These are phyloP conservation scores for Xylocopa sonorina DNA, from an alignment of 1,140 invertebrate genomes.

Conservation along the genomic window DNA sequence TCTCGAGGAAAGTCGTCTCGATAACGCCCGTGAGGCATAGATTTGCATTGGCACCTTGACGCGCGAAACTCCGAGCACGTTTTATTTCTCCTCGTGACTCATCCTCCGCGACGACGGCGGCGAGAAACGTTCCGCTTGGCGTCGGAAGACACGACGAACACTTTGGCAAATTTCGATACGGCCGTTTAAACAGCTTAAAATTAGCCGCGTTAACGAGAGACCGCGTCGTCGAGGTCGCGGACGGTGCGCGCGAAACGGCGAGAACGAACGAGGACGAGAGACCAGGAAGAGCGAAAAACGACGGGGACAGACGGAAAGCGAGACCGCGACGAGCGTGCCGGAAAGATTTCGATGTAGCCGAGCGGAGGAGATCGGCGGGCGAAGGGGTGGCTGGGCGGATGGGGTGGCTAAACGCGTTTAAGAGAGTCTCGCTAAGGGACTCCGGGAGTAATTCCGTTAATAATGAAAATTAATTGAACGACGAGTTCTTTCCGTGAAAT, in stretches of 20 bases:
- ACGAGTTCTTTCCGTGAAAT: slow-evolving; percentile 51
- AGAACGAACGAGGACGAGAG: not conserved
- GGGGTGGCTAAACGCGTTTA: slow-evolving; percentile 35
- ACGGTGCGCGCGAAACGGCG: not conserved
- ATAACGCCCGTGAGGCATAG: not conserved
- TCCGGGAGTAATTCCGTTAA: slow-evolving; percentile 56
- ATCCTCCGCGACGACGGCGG: too few relatives aligned
- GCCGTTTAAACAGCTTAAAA: slow-evolving; percentile 10
- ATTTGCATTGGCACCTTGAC: not conserved
- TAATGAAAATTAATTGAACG: slow-evolving; percentile 64
- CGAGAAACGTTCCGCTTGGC: not conserved
- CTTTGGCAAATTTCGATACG: slow-evolving; percentile 2
- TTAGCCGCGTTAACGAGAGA: slow-evolving; percentile 10
- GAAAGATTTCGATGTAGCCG: slow-evolving; percentile 11
- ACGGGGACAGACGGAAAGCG: not conserved
- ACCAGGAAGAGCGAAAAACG: slow-evolving; percentile 5
- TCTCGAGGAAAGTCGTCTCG: too few relatives aligned
- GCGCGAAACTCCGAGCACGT: not conserved
- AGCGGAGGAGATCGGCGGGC: not conserved
- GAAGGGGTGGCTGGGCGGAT: not conserved
- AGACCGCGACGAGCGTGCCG: not conserved
- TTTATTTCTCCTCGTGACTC: not conserved
- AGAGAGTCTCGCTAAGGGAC: slow-evolving; percentile 34
- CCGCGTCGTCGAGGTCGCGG: slow-evolving; percentile 15
- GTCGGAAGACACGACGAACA: too few relatives aligned